A percentile compares a stretch with the other conserved stretches of the same genome.
These are phyloP conservation scores for Dromas ardeola DNA, from an alignment of 2,113 vertebrate genomes.

Conservation along the genomic window DNA sequence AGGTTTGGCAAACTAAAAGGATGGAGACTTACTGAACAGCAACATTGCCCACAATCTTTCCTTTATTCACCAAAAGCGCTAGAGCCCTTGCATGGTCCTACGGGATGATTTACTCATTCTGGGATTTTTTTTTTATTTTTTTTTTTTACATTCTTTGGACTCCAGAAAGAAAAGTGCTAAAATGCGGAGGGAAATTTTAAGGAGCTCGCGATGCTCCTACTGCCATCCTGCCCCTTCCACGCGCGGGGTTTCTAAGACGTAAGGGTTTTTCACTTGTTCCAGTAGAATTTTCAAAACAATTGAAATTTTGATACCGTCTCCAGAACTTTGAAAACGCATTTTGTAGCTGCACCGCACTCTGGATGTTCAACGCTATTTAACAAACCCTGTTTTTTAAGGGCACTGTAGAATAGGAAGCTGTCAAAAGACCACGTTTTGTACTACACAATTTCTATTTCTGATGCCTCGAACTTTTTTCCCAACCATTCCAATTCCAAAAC, in stretches of 20 bases:
- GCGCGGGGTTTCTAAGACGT: background rate
- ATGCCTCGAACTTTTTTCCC: conserved; percentile 5
- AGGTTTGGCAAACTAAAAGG: background rate
- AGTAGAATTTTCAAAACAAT: background rate
- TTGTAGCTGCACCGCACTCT: conserved; percentile 37
- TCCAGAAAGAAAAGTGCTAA: background rate
- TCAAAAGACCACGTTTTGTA: conserved; percentile 50
- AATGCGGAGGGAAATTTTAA: background rate
- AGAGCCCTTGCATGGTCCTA: background rate
- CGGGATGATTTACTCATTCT: background rate
- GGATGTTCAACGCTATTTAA: background rate
- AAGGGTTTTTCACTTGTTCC: conserved; percentile 32
- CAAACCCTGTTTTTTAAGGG: background rate
- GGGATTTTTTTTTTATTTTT: background rate
- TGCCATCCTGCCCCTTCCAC: background rate
- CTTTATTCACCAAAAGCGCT: background rate
- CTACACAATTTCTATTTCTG: conserved; percentile 25
- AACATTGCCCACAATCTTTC: background rate
- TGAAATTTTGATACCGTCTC: conserved; percentile 56
- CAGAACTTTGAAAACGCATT: conserved; percentile 30
- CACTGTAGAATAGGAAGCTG: background rate
- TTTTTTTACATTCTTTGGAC: background rate
- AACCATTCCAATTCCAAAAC: background rate
- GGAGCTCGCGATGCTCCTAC: background rate
- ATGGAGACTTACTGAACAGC: background rate